phyloP scores from a whole-genome alignment of 2,113 vertebrate genomes.

The Tetrao urogallus region DNA sequence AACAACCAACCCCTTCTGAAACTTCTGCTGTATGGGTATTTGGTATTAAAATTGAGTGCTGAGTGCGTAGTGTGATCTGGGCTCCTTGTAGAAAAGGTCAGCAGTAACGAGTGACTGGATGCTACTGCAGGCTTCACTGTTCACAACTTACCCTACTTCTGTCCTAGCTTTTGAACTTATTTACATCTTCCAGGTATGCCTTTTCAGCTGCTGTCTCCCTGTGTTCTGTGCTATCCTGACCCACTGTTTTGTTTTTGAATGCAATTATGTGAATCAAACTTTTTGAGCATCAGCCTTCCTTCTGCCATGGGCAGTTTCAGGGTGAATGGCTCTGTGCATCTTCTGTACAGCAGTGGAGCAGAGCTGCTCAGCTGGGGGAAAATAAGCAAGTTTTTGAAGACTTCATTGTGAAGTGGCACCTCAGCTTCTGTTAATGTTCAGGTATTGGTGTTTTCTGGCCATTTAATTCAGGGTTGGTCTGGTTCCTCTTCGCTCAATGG shows the following conservation, averaged over 20 bases:
- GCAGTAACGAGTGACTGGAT: background rate
- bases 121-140: background rate
- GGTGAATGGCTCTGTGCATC: slow-evolving; percentile 40
- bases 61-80: fast-evolving
- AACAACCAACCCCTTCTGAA: background rate
- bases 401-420: background rate
- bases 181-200: background rate
- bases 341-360: background rate
- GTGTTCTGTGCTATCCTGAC: background rate
- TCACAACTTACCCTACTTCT: background rate
- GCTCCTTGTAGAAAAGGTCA: background rate
- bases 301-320: background rate
- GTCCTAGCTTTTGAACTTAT: background rate
- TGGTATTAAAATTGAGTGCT: background rate
- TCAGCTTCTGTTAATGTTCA: background rate
- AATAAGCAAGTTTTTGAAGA: background rate
- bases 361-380: background rate
- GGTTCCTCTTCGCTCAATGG: background rate
- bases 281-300: background rate
- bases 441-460: background rate
- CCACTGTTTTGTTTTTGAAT: background rate
- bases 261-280: background rate
- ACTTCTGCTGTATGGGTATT: background rate
- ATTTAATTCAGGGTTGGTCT: background rate
- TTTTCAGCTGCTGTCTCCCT: background rate